Evolutionary conservation across 2,113 vertebrate species (phyloP).

Genomic region (Pituophis catenifer): DNA sequence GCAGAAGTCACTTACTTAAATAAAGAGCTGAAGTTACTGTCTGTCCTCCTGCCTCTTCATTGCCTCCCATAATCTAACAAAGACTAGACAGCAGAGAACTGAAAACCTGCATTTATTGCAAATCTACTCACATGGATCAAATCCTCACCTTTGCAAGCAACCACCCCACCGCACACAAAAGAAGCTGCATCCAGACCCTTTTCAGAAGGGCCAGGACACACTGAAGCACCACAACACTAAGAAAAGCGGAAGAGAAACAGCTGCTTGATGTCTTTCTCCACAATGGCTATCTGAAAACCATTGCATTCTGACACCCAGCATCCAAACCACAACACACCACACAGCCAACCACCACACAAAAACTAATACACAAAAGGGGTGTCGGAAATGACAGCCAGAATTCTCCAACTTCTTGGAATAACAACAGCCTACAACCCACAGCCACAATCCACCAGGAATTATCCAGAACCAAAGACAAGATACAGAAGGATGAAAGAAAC

Average conservation of each 20-base stretch:
- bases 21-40: too few relatives aligned
- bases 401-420: background rate
- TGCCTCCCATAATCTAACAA: too few relatives aligned
- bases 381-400: background rate
- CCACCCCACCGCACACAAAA: background rate
- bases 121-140: background rate
- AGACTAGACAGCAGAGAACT: background rate
- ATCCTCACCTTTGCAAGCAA: background rate
- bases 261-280: background rate
- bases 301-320: background rate
- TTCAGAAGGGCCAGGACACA: background rate
- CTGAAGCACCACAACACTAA: background rate
- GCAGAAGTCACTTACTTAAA: too few relatives aligned
- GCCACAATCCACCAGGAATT: background rate
- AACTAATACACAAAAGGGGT: background rate
- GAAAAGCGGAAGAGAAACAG: background rate
- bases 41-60: too few relatives aligned
- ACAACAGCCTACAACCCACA: background rate
- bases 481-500: background rate
- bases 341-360: background rate
- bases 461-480: background rate
- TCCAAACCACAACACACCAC: background rate
- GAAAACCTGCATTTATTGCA: background rate
- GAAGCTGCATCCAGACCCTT: background rate
- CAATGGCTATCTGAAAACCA: background rate